A percentile compares a stretch with the other conserved stretches of the same genome.
Evolutionary conservation across 2,113 vertebrate species (phyloP).

Genomic region (Lasiurus cinereus): DNA sequence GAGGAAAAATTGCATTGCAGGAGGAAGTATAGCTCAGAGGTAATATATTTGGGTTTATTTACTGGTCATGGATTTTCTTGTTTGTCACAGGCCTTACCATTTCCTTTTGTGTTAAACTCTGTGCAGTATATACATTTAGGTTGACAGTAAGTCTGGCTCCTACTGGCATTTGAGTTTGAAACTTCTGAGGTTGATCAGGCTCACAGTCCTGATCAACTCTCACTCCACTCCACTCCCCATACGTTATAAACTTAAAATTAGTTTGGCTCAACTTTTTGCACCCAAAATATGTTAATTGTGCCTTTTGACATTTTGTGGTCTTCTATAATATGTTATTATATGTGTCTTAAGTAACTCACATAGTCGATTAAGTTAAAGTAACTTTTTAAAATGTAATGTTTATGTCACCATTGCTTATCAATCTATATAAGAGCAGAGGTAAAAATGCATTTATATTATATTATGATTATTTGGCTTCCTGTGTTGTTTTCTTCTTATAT

Average conservation of each 20-base stretch:
- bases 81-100: background rate
- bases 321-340: background rate
- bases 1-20: background rate
- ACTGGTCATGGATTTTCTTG: background rate
- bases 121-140: background rate
- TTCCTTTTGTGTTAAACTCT: background rate
- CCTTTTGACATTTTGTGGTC: background rate
- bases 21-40: background rate
- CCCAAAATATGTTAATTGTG: background rate
- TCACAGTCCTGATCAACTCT: background rate
- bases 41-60: conserved; percentile 36
- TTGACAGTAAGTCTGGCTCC: background rate
- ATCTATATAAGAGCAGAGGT: background rate
- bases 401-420: background rate
- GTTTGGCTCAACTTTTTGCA: conserved; percentile 13
- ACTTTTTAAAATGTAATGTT: background rate
- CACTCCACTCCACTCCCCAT: background rate
- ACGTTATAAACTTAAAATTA: conserved; percentile 39
- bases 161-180: background rate
- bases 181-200: background rate
- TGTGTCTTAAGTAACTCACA: background rate
- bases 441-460: background rate
- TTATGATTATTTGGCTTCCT: background rate
- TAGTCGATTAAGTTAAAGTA: background rate
- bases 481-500: background rate